phyloP scores from a whole-genome alignment of 2,113 vertebrate genomes.

The Stegostoma tigrinum region DNA sequence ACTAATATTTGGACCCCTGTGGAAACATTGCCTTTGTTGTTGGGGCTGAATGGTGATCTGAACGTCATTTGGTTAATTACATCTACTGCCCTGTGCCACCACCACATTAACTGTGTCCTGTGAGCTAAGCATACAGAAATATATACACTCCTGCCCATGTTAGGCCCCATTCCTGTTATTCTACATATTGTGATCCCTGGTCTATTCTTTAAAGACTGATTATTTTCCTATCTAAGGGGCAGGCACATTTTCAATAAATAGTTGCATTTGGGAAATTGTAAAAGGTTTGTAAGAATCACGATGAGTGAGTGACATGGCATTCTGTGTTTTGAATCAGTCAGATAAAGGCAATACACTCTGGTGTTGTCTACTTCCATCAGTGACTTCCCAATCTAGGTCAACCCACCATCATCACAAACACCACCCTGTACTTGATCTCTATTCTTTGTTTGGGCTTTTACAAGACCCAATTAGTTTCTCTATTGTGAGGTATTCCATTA shows the following conservation, averaged over 20 bases:
- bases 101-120: background rate
- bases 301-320: background rate
- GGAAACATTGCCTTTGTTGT: background rate
- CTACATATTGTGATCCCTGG: background rate
- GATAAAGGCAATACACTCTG: background rate
- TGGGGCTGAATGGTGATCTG: background rate
- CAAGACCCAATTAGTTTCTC: background rate
- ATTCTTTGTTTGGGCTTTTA: background rate
- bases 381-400: background rate
- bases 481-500: background rate
- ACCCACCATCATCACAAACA: background rate
- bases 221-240: background rate
- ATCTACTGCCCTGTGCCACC: background rate
- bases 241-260: background rate
- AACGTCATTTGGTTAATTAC: background rate
- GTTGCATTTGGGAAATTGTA: background rate
- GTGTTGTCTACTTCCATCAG: background rate
- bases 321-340: background rate
- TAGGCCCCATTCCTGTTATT: background rate
- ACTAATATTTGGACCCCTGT: background rate
- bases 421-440: background rate
- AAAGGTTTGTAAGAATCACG: background rate
- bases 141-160: background rate
- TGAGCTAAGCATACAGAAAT: background rate
- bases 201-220: background rate